Evolutionary conservation across 2,888 invertebrate genomes (phyloP).

Genomic region (Thymelicus acteon): DNA sequence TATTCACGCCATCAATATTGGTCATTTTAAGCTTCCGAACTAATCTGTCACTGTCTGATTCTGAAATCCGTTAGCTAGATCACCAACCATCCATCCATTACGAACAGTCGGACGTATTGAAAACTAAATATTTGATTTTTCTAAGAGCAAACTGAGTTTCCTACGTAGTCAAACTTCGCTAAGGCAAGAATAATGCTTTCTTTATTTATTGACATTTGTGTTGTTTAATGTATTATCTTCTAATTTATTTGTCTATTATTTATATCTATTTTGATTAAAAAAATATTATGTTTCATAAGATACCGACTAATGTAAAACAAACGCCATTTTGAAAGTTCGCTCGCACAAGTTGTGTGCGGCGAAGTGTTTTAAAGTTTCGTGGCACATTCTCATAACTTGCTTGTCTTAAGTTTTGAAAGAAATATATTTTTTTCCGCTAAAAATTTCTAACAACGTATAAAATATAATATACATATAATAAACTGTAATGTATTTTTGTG

Average conservation of each 20-base stretch:
- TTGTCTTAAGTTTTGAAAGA: slow-evolving; percentile 3
- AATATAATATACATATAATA: too few species aligned
- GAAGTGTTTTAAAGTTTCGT: slow-evolving; percentile 18
- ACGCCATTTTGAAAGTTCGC: slow-evolving; percentile 8
- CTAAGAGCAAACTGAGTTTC: not conserved
- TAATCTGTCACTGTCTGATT: slow-evolving; percentile 22
- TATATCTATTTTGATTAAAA: too few species aligned
- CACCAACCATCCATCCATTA: slow-evolving; percentile 12
- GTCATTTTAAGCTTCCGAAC: slow-evolving; percentile 7
- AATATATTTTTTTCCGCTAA: not conserved
- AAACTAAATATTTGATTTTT: slow-evolving; percentile 10
- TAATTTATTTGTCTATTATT: too few species aligned
- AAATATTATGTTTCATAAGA: too few species aligned
- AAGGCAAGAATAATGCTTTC: too few species aligned
- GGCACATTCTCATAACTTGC: slow-evolving; percentile 11
- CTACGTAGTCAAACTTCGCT: too few species aligned
- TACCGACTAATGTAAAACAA: slow-evolving; percentile 1
- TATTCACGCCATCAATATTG: slow-evolving; percentile 12
- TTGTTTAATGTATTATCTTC: too few species aligned
- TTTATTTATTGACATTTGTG: too few species aligned
- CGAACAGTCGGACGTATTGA: slow-evolving; percentile 12
- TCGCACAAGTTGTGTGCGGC: not conserved
- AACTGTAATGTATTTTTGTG: too few species aligned
- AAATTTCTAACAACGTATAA: too few species aligned
- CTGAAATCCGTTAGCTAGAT: slow-evolving; percentile 21